Evolutionary conservation across 2,113 vertebrate genomes (phyloP).

Genomic region (Orycteropus afer): DNA sequence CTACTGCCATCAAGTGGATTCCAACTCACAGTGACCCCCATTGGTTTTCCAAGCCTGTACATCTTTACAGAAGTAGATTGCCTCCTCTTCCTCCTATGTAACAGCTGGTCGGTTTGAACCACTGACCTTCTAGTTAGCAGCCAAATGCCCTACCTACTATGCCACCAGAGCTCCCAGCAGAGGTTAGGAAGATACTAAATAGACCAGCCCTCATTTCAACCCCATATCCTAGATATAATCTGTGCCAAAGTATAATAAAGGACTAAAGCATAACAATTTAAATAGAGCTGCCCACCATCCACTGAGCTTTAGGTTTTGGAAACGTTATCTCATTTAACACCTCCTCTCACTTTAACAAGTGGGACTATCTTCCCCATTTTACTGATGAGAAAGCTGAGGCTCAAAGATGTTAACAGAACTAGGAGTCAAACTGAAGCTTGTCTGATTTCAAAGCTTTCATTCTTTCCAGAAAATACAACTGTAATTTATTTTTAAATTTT

Average conservation of each 20-base stretch:
- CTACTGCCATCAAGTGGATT: too few relatives aligned
- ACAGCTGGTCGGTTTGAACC: too few relatives aligned
- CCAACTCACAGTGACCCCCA: too few relatives aligned
- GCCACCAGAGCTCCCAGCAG: too few relatives aligned
- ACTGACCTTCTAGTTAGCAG: too few relatives aligned
- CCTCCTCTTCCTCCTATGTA: too few relatives aligned
- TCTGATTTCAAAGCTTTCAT: slow-evolving; percentile 4
- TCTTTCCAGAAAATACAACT: slow-evolving; percentile 28
- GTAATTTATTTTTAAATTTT: not conserved
- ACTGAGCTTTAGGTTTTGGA: not conserved
- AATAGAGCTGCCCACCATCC: not conserved
- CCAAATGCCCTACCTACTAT: too few relatives aligned
- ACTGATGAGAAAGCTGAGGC: slow-evolving; percentile 10
- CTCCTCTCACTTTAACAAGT: not conserved
- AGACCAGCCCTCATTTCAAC: not conserved
- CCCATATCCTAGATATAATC: not conserved
- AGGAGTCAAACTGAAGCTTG: not conserved
- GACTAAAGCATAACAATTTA: not conserved
- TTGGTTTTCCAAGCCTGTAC: too few relatives aligned
- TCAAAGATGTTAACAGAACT: not conserved
- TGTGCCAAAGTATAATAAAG: not conserved
- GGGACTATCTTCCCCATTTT: not conserved
- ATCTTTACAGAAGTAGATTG: too few relatives aligned
- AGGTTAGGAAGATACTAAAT: not conserved
- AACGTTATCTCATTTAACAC: not conserved